These are phyloP conservation scores for Cancer borealis DNA, from an alignment of 2,888 invertebrate genomes.

Conservation along the genomic window DNA sequence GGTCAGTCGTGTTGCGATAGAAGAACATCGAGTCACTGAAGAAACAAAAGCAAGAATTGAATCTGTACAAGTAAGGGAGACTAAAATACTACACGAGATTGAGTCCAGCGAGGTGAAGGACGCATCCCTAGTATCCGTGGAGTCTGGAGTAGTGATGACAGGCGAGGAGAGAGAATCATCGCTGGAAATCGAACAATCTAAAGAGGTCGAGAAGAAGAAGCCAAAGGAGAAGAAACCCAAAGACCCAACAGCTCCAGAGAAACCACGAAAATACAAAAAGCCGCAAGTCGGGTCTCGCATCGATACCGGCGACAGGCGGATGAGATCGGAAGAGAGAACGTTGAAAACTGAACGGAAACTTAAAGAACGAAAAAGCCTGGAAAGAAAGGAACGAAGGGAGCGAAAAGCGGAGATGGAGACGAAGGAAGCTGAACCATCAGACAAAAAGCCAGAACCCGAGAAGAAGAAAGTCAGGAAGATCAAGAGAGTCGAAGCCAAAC, in stretches of 20 bases:
- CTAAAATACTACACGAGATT: constrained; percentile 62
- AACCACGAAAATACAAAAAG: constrained; percentile 68
- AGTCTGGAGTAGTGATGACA: constrained; percentile 75
- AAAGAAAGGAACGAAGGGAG: constrained; percentile 66
- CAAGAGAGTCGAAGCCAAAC: constrained; percentile 61
- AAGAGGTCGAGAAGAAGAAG: constrained; percentile 70
- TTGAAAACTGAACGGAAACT: constrained; percentile 62
- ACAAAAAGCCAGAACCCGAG: constrained; percentile 61
- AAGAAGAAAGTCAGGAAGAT: constrained; percentile 70
- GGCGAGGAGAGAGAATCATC: constrained; percentile 77
- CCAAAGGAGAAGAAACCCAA: constrained; percentile 59
- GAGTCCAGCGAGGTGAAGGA: constrained; percentile 69
- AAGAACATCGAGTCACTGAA: constrained; percentile 25
- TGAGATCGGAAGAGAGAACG: constrained; percentile 59
- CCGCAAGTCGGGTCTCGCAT: constrained; percentile 76
- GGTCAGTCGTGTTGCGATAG: neutral
- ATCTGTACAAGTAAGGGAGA: constrained; percentile 61
- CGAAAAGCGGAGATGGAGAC: constrained; percentile 58
- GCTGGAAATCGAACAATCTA: constrained; percentile 73
- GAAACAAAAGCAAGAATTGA: constrained; percentile 63
- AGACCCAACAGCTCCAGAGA: constrained; percentile 59
- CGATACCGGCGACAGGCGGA: constrained; percentile 72
- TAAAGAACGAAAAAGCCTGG: constrained; percentile 68
- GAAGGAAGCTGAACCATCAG: constrained; percentile 58
- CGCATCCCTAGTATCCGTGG: constrained; percentile 74